Conservation (phyloP, 1,140 invertebrate species). For the Spodoptera frugiperda region DNA sequence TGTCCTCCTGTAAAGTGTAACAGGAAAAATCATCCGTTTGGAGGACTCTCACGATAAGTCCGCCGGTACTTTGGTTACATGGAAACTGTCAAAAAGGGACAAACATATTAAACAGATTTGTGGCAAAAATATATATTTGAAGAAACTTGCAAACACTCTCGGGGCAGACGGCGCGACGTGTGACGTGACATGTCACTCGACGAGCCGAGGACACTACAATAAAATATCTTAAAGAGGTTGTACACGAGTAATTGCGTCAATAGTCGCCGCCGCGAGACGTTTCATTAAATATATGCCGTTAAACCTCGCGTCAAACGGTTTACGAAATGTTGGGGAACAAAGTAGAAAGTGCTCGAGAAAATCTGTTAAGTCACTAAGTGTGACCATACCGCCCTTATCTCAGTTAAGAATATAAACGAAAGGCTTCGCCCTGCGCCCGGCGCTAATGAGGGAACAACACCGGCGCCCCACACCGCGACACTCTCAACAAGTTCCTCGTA, state of each 20-base stretch:
- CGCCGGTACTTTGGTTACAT: not conserved
- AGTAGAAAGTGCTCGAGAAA: constrained; percentile 25
- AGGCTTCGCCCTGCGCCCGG: constrained; percentile 19
- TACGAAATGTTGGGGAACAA: not conserved
- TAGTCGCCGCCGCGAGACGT: not conserved
- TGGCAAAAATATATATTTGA: not conserved
- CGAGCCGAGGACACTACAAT: not conserved
- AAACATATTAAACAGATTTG: not conserved
- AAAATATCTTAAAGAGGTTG: not conserved
- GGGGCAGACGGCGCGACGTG: not conserved
- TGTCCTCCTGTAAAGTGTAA: not conserved
- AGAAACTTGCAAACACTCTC: not conserved
- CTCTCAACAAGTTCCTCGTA: not conserved
- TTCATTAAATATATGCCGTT: constrained; percentile 13
- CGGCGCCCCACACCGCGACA: not conserved
- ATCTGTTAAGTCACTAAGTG: constrained; percentile 23
- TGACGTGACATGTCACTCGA: too few relatives aligned
- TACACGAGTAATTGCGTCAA: not conserved
- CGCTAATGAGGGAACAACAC: constrained; percentile 41
- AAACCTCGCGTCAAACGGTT: too few relatives aligned
- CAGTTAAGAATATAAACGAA: constrained; percentile 36
- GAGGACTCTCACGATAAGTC: not conserved
- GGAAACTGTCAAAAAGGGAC: not conserved
- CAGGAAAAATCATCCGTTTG: constrained; percentile 5
- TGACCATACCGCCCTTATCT: constrained; percentile 28